Evolutionary conservation across 2,113 vertebrate genomes (phyloP).

Genomic region (Malaclemys terrapin): DNA sequence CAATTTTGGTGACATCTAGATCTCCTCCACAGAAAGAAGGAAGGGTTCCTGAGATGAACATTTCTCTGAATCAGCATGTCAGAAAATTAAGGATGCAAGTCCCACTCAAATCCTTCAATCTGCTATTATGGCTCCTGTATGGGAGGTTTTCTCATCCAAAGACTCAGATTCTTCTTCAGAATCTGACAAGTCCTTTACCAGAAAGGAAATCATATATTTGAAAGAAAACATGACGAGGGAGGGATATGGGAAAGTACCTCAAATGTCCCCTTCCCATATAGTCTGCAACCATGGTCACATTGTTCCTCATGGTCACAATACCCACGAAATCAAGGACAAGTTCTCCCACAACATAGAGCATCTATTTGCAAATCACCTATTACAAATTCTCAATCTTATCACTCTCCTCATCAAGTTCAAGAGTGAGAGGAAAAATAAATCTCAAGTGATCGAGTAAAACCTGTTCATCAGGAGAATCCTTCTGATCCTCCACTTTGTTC

Average conservation of each 20-base stretch:
- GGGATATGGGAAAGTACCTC: background rate
- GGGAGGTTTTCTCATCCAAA: background rate
- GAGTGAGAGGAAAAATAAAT: background rate
- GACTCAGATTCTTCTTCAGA: background rate
- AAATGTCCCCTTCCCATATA: background rate
- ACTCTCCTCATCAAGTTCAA: background rate
- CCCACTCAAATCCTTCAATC: background rate
- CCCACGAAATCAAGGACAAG: background rate
- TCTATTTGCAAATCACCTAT: background rate
- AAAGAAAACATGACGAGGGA: background rate
- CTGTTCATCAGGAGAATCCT: background rate
- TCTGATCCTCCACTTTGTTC: background rate
- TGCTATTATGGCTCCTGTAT: background rate
- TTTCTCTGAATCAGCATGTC: background rate
- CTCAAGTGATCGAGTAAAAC: background rate
- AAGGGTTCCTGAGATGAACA: background rate
- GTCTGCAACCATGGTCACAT: background rate
- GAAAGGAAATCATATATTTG: background rate
- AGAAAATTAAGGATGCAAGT: background rate
- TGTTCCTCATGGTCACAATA: background rate
- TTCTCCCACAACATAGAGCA: background rate
- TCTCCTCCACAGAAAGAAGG: background rate
- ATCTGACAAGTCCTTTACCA: background rate
- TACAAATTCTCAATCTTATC: background rate
- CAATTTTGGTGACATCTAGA: background rate